Evolutionary conservation across 2,888 invertebrate species (phyloP), one percentile per base, ranked within the genome.

Genomic region (Meteorus colon): DNA sequence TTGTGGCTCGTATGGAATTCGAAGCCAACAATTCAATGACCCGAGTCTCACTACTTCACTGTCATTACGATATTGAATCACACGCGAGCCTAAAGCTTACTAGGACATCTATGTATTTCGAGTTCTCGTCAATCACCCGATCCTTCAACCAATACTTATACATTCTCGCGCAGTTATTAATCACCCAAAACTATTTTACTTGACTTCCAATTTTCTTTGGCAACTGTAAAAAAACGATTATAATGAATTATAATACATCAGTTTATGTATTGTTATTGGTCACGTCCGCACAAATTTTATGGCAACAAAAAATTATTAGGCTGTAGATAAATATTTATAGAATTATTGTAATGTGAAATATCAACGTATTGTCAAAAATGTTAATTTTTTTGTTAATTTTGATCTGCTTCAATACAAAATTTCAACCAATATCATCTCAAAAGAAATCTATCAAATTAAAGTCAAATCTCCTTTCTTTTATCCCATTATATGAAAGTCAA

Each of bases 1-100:
- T 59, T 55, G 55, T 55, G 62, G 74, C 68, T 74, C 74, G 74
- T 62, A 69, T 19, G 69, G 74, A 69, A 74, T 74, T 69, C 74
- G 62, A 62, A 68, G 69, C 48, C 74, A 63, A 74, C 82, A 81
- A 84, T 84, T 84, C 83, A 81, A 84, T 83, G 81, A 84, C 80
- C 79, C 74, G n/a, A 77, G 72, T 80, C 83, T 79, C 80, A 6
- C 55, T 19, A 55, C n/a, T 19, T 8, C n/a, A 55, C 55, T 84
- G 83, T 83, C 82, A 84, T 80, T 82, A 51, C 8, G 83, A 86
- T 82, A 83, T 68, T 74, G 81, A 84, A 84, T 84, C 82, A 80
- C 78, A 68, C 66, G 74, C 68, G 51, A 68, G 68, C 68, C 68
- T 41, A 68, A 68, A 29, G 31, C 74, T 72, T 65, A 51, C 72